phyloP scores from a whole-genome alignment of 2,113 vertebrate species.

The Rhinogobius similis region DNA sequence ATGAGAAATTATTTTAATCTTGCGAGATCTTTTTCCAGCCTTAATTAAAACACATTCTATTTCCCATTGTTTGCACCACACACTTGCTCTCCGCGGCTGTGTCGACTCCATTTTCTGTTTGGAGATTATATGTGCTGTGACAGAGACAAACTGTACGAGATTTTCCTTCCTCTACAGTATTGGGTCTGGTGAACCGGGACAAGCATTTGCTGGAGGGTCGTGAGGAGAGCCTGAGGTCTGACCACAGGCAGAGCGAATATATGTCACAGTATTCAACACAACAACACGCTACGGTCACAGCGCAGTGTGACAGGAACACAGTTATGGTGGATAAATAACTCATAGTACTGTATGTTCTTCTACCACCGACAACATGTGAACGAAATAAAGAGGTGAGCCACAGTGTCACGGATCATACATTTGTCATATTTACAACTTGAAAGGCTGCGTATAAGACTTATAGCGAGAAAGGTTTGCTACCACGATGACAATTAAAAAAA shows the following conservation, averaged over 20 bases:
- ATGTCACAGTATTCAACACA: conserved; percentile 11
- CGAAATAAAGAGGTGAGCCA: neutral
- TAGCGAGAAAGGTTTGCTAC: too few relatives aligned
- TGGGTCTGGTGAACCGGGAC: conserved; percentile 29
- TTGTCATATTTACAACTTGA: too few relatives aligned
- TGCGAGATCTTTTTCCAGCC: too few relatives aligned
- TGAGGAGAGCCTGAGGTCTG: conserved; percentile 43
- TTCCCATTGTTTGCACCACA: neutral
- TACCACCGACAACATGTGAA: neutral
- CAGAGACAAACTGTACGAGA: neutral
- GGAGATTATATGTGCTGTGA: neutral
- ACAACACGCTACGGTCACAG: conserved; percentile 32
- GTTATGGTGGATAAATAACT: conserved; percentile 32
- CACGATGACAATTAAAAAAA: too few relatives aligned
- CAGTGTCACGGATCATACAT: neutral
- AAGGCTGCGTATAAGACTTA: too few relatives aligned
- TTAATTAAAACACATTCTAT: neutral
- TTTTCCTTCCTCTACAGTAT: neutral
- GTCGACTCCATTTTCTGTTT: neutral
- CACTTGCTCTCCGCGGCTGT: neutral
- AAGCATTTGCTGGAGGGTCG: conserved; percentile 38
- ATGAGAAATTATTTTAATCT: neutral
- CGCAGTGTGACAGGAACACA: conserved; percentile 5
- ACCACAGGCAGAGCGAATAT: conserved; percentile 36
- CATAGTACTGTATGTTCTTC: neutral